phyloP scores from a whole-genome alignment of 1,140 invertebrate genomes.

The Tetragnatha versicolor region DNA sequence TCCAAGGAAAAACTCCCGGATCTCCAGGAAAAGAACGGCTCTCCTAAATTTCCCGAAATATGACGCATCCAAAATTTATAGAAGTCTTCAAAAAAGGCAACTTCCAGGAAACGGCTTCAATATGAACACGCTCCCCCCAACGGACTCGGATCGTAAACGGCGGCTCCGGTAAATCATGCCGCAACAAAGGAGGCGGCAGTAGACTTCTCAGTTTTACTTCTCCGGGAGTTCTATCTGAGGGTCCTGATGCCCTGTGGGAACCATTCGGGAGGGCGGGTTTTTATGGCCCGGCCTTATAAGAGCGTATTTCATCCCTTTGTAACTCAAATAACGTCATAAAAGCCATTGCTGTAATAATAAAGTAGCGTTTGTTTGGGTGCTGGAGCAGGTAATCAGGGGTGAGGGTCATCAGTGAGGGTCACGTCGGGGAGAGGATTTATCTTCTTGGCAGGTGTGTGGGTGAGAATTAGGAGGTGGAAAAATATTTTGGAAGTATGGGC shows the following conservation, averaged over 20 bases:
- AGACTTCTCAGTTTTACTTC: constrained; percentile 42
- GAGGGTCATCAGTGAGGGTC: not conserved
- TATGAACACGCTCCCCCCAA: not conserved
- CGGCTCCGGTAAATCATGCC: constrained; percentile 23
- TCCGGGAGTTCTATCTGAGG: not conserved
- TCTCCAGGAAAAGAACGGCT: no score
- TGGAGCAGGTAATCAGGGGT: not conserved
- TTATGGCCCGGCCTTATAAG: constrained; percentile 38
- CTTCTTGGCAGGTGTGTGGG: not conserved
- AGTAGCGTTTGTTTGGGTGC: constrained; percentile 12
- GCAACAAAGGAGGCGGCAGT: constrained; percentile 2
- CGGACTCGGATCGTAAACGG: constrained; percentile 18
- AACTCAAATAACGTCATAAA: constrained; percentile 50
- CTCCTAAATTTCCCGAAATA: no score
- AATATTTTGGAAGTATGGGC: no score
- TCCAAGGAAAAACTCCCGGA: no score
- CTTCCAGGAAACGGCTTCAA: not conserved
- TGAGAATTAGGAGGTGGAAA: not conserved
- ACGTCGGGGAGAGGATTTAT: not conserved
- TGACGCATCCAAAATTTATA: not conserved
- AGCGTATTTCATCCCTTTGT: constrained; percentile 46
- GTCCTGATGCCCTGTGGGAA: constrained; percentile 16
- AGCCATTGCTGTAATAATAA: constrained; percentile 36
- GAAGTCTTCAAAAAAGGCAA: not conserved
- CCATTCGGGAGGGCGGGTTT: constrained; percentile 14